Base-by-base conservation (phyloP, 2,113 vertebrate genomes). In the Anhinga anhinga region DNA sequence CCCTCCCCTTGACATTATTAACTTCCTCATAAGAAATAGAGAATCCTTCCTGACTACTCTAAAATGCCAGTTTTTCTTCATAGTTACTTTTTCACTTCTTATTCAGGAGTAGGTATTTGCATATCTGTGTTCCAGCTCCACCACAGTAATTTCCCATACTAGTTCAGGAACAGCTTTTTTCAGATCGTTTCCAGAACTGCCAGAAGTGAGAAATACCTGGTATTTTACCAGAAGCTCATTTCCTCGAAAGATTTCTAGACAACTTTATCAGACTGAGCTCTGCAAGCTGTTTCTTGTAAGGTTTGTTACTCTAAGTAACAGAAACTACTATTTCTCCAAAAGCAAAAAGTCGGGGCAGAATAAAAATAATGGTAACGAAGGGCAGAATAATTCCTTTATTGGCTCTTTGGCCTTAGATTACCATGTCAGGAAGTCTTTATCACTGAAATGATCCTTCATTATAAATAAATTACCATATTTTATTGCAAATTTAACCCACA, bases 401-500 rank as follows among this genome's bases (percentile, higher is more conserved):
- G 22, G 8, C n/a, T 63, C 56, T 91, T 58, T n/a, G 10, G 29
- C 47, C 6, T 76, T 53, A 63, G 42, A 82, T 36, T 15, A 26
- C 59, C 82, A 72, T 40, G 76, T 87, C 76, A 95, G 22, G 9
- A 86, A 93, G 83, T 94, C 90, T 97, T 93, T 78, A 90, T 58
- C 67, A 88, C 70, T 84, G 72, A 94, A 96, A 95, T 90, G 59
- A 96, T 71, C 94, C 63, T 92, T 86, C 69, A 70, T 93, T 96
- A 91, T 97, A 96, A 97, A 96, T 95, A 97, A 96, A 95, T 95
- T 94, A 95, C 76, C 71, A 47, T 85, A 74, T 80, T 93, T 89
- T 96, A 85, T 93, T 95, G 76, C 87, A 95, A 97, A 98, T 91
- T 65, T 88, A 82, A 96, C 47, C 44, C 74, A 93, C 7, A 29